Evolutionary conservation across 2,113 vertebrate species (phyloP).

Genomic region (Xiphias gladius): DNA sequence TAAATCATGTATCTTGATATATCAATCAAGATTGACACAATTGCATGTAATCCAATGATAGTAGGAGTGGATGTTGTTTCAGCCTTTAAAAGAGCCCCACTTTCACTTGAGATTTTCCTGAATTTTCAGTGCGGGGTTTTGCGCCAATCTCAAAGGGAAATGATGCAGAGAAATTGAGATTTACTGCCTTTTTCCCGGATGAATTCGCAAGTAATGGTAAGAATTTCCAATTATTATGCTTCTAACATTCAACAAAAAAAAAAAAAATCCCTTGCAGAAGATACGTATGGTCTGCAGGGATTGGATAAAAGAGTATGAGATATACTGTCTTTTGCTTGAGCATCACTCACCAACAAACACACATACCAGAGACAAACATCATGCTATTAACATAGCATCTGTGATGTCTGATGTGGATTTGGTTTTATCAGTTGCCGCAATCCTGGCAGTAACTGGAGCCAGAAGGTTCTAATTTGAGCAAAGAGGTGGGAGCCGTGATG

Average conservation of each 20-base stretch:
- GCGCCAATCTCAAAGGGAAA: slow-evolving; percentile 15
- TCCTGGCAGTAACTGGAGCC: not conserved
- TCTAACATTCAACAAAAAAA: not conserved
- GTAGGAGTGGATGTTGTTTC: not conserved
- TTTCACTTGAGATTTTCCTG: slow-evolving; percentile 4
- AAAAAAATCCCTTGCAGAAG: not conserved
- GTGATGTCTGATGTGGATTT: not conserved
- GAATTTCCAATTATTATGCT: slow-evolving; percentile 14
- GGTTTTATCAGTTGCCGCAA: not conserved
- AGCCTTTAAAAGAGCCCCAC: not conserved
- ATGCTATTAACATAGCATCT: not conserved
- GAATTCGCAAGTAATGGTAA: slow-evolving; percentile 30
- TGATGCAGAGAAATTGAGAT: slow-evolving; percentile 44
- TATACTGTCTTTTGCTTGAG: not conserved
- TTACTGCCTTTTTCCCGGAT: slow-evolving; percentile 37
- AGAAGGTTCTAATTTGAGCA: slow-evolving; percentile 14
- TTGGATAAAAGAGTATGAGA: not conserved
- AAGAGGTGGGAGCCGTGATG: not conserved
- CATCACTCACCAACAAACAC: not conserved
- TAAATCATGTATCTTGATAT: not conserved
- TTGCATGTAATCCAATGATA: not conserved
- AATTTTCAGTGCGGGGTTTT: slow-evolving; percentile 21
- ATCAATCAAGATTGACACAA: not conserved
- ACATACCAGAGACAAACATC: not conserved
- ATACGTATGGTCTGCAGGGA: not conserved